Conservation (phyloP, 2,888 invertebrate species). For the Asteroscopus sphinx region DNA sequence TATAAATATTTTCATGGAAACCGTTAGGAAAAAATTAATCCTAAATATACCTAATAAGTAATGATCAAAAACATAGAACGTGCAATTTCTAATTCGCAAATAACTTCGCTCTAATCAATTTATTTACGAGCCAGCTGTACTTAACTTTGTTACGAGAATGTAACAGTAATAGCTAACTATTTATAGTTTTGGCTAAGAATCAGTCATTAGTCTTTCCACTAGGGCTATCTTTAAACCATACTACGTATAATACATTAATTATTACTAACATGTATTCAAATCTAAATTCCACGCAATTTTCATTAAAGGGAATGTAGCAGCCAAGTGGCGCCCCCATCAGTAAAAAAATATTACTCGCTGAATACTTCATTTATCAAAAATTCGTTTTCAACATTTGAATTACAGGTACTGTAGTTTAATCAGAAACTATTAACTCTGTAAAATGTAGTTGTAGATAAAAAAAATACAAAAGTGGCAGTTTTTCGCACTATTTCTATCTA, state of each 20-base stretch:
- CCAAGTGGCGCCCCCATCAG: too few relatives aligned
- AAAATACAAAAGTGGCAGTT: too few relatives aligned
- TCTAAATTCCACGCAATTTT: background rate
- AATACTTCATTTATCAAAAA: too few relatives aligned
- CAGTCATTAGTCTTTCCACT: conserved; percentile 31
- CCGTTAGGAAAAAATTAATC: too few relatives aligned
- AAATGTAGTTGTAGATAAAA: too few relatives aligned
- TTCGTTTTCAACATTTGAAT: too few relatives aligned
- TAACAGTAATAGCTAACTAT: conserved; percentile 39
- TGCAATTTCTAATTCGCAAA: conserved; percentile 27
- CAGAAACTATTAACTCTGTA: too few relatives aligned
- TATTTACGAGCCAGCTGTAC: conserved; percentile 22
- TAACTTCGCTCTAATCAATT: conserved; percentile 33
- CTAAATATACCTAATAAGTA: too few relatives aligned
- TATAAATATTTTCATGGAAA: too few relatives aligned
- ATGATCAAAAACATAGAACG: conserved; percentile 17
- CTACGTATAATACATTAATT: conserved; percentile 1
- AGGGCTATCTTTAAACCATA: conserved; percentile 32
- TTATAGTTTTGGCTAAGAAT: conserved; percentile 49
- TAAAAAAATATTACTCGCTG: too few relatives aligned
- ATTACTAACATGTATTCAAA: background rate
- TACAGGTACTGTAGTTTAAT: too few relatives aligned
- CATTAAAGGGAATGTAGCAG: background rate
- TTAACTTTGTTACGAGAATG: conserved; percentile 41
- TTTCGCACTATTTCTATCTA: too few relatives aligned